Base-by-base conservation (phyloP, 2,113 vertebrate genomes). In the Anguilla japonica region DNA sequence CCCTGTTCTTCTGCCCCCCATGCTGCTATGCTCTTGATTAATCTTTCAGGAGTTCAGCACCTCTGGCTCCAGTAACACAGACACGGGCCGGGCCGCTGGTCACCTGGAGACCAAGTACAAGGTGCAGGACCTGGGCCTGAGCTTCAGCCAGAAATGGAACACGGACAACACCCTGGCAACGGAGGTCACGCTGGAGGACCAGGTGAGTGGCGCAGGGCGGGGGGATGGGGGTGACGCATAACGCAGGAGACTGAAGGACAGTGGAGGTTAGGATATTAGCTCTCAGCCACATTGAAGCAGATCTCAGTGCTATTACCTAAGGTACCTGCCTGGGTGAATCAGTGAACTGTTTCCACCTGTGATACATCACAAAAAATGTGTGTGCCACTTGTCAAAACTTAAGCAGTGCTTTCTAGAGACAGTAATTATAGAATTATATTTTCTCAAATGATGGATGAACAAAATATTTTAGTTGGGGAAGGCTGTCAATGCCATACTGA, bases 81-180 rank as follows among this genome's bases (percentile, higher is more conserved):
- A 99, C 93, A 97, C 98, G 0, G 98, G 98, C 53, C 99, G 98
- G 90, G 96, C 98, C 0, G 92, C 96, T 0, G 98, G 97, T 39
- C 98, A 89, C 87, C 95, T 99, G 88, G 98, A 99, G 95, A 98
- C 97, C 93, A 99, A 99, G 85, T 99, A 98, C 14, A 99, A 98
- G 92, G 83, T 97, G 94, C 96, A 96, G 91, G 95, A 97, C 71
- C 93, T 97, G 79, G 98, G 98, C 11, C 93, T 99, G 78, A 97
- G 93, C 43, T 95, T 99, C 93, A 96, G 92, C 86, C 97, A 99
- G 93, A 99, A 99, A 91, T 99, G 98, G 98, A 99, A 97, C 93
- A 99, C 98, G 1, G 98, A 99, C 78, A 99, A 99, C 93, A 97
- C 96, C 0, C 34, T 99, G 91, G 95, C 95, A 53, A 98, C 97